A percentile compares a stretch with the other conserved stretches of the same genome.
phyloP scores from a whole-genome alignment of 2,113 vertebrate genomes.

The Neotragus pygmaeus region DNA sequence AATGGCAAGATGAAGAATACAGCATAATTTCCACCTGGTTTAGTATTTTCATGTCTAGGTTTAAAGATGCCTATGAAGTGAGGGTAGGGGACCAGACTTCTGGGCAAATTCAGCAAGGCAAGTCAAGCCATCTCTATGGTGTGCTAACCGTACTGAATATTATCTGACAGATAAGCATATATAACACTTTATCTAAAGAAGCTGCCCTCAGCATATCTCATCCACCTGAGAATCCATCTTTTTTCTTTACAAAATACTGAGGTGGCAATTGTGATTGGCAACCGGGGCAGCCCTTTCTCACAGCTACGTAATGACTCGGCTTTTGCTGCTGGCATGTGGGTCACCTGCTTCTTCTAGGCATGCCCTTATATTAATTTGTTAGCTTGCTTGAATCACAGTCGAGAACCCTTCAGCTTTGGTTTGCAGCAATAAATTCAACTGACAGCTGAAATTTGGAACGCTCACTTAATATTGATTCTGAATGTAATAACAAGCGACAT shows the following conservation, averaged over 20 bases:
- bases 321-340: slow-evolving; percentile 72
- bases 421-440: slow-evolving; percentile 86
- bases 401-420: slow-evolving; percentile 85
- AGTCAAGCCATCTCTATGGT: background rate
- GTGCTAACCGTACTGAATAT: background rate
- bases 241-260: background rate
- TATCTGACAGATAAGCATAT: background rate
- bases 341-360: slow-evolving; percentile 80
- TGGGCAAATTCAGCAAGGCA: background rate
- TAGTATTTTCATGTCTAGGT: background rate
- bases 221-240: background rate
- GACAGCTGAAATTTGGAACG: slow-evolving; percentile 88
- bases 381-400: slow-evolving; percentile 82
- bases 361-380: slow-evolving; percentile 83
- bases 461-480: slow-evolving; percentile 90
- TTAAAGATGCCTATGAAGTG: background rate
- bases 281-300: background rate
- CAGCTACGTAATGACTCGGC: background rate
- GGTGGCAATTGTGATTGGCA: slow-evolving; percentile 15
- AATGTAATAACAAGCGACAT: slow-evolving; percentile 89
- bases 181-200: background rate
- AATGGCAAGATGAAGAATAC: background rate
- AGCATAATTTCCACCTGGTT: background rate
- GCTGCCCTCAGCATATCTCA: background rate
- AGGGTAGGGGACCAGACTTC: background rate